Conservation (phyloP, 2,113 vertebrate species). For the Salvator merianae region DNA sequence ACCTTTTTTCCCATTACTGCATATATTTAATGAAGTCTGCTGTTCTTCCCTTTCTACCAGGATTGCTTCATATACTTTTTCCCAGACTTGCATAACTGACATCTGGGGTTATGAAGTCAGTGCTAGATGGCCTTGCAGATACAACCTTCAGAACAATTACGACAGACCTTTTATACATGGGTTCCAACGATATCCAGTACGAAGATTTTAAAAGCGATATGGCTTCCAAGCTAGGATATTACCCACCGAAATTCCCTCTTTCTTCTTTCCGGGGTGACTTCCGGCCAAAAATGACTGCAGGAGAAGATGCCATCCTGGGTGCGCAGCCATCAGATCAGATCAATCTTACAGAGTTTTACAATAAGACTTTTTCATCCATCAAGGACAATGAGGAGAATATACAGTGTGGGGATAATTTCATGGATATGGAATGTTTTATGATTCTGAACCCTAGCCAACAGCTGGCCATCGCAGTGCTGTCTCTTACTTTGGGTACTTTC, state of each 20-base stretch:
- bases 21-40: constrained; percentile 54
- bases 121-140: constrained; percentile 96
- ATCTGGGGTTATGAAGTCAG: constrained; percentile 91
- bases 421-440: constrained; percentile 99
- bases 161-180: constrained; percentile 92
- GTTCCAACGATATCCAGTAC: constrained; percentile 94
- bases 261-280: constrained; percentile 93
- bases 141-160: constrained; percentile 98
- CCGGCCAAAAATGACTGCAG: constrained; percentile 88
- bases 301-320: constrained; percentile 83
- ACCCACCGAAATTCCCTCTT: constrained; percentile 89
- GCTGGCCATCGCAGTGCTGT: constrained; percentile 91
- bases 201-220: constrained; percentile 85
- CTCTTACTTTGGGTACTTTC: constrained; percentile 95
- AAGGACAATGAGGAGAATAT: constrained; percentile 87
- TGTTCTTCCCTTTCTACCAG: constrained; percentile 66
- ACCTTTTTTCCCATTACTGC: constrained; percentile 14
- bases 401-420: constrained; percentile 98
- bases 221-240: constrained; percentile 89
- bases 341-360: constrained; percentile 91
- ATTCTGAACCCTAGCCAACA: constrained; percentile 97
- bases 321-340: constrained; percentile 85
- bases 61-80: constrained; percentile 57
- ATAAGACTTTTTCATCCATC: constrained; percentile 83
- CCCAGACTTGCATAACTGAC: constrained; percentile 58